Conservation (phyloP, 2,888 invertebrate genomes). For the Oligia latruncula region DNA sequence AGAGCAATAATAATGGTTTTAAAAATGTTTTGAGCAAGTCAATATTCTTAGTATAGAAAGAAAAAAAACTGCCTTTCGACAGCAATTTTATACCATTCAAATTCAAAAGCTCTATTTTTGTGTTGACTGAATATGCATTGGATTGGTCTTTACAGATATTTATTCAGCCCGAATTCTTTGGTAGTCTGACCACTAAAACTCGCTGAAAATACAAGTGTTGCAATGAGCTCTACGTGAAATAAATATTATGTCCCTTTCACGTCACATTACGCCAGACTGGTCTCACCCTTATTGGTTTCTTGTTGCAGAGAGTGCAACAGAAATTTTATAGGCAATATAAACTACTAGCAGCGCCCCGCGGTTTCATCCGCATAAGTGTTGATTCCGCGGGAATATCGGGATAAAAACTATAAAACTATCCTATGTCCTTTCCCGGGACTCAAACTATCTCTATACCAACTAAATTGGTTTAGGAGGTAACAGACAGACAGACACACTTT, state of each 20-base stretch:
- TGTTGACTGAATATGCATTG: background rate
- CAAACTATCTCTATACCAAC: too few relatives aligned
- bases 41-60: background rate
- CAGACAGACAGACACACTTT: too few relatives aligned
- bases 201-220: background rate
- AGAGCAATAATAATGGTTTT: background rate
- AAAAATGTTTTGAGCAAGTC: background rate
- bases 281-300: background rate
- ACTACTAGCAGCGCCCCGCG: too few relatives aligned
- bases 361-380: too few relatives aligned
- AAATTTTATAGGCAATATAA: background rate
- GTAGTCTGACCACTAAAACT: background rate
- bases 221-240: background rate
- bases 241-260: background rate
- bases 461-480: too few relatives aligned
- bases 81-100: background rate
- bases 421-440: too few relatives aligned
- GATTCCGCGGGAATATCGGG: too few relatives aligned
- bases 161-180: slow-evolving; percentile 1
- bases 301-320: background rate
- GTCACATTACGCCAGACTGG: background rate
- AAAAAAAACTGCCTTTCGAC: background rate
- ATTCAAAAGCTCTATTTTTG: background rate
- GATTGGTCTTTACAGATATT: background rate
- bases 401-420: too few relatives aligned